phyloP scores from a whole-genome alignment of 2,113 vertebrate genomes.

The Tretioscincus oriximinensis region DNA sequence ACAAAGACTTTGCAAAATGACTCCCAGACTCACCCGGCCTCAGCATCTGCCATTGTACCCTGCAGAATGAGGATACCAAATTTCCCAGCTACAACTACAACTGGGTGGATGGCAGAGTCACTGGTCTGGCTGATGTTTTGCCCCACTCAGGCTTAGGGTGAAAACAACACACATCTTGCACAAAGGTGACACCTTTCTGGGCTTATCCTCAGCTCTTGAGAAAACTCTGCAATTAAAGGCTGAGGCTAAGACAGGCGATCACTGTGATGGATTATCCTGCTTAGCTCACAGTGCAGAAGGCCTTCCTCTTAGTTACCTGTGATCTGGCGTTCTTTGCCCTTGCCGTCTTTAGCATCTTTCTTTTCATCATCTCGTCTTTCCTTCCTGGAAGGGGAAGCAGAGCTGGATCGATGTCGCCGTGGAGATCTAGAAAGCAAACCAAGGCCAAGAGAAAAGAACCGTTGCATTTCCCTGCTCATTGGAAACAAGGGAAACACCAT shows the following conservation, averaged over 20 bases:
- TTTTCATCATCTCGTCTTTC: conserved; percentile 89
- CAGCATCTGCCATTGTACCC: too few relatives aligned
- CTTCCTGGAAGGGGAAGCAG: conserved; percentile 83
- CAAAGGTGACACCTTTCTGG: not conserved
- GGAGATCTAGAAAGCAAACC: conserved; percentile 78
- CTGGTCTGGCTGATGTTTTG: too few relatives aligned
- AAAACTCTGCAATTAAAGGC: not conserved
- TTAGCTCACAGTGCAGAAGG: not conserved
- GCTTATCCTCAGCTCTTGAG: not conserved
- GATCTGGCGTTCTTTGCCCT: conserved; percentile 88
- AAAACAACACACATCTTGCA: not conserved
- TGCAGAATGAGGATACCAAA: too few relatives aligned
- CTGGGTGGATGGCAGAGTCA: too few relatives aligned
- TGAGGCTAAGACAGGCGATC: not conserved
- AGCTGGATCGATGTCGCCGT: conserved; percentile 85
- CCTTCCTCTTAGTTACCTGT: conserved; percentile 74
- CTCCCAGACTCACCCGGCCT: too few relatives aligned
- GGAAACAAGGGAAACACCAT: too few relatives aligned
- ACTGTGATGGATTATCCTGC: not conserved
- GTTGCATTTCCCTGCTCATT: not conserved
- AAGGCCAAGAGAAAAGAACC: not conserved
- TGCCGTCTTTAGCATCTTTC: conserved; percentile 78
- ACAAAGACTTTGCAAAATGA: too few relatives aligned
- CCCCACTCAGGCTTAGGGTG: too few relatives aligned
- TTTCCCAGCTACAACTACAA: too few relatives aligned